A percentile compares a stretch with the other conserved stretches of the same genome.
These are phyloP conservation scores for Apoderus coryli DNA, from an alignment of 2,888 invertebrate species.

Conservation along the genomic window DNA sequence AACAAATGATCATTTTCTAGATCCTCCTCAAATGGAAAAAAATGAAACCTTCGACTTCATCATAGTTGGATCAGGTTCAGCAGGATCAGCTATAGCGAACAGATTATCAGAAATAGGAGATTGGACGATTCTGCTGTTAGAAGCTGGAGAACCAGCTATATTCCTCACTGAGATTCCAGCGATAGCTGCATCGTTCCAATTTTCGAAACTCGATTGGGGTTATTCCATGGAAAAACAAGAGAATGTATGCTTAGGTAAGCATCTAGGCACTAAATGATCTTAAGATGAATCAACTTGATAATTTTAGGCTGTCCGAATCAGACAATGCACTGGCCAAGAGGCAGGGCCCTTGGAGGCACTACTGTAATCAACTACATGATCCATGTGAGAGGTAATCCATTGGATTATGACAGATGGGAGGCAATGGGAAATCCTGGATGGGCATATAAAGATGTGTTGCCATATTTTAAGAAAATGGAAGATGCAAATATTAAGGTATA, in stretches of 20 bases:
- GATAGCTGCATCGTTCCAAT: conserved; percentile 38
- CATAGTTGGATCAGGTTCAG: conserved; percentile 54
- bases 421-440: conserved; percentile 40
- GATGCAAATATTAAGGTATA: conserved; percentile 23
- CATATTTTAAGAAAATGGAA: conserved; percentile 31
- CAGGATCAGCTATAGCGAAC: conserved; percentile 55
- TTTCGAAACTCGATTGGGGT: conserved; percentile 45
- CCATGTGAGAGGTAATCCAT: conserved; percentile 43
- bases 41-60: conserved; percentile 44
- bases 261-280: conserved; percentile 4
- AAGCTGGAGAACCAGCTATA: conserved; percentile 43
- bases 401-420: conserved; percentile 58
- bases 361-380: conserved; percentile 36
- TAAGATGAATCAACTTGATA: neutral
- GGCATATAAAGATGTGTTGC: conserved; percentile 35
- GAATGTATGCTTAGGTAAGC: conserved; percentile 14
- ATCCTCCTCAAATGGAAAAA: conserved; percentile 1
- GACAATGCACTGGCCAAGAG: conserved; percentile 35
- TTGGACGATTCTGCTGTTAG: conserved; percentile 48
- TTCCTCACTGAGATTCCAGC: conserved; percentile 39
- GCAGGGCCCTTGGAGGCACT: conserved; percentile 42
- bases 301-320: conserved; percentile 28
- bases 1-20: too few relatives aligned
- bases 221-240: conserved; percentile 43
- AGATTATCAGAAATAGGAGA: conserved; percentile 47